phyloP scores from a whole-genome alignment of 2,888 invertebrate species.

The Dicyrtomina minuta region DNA sequence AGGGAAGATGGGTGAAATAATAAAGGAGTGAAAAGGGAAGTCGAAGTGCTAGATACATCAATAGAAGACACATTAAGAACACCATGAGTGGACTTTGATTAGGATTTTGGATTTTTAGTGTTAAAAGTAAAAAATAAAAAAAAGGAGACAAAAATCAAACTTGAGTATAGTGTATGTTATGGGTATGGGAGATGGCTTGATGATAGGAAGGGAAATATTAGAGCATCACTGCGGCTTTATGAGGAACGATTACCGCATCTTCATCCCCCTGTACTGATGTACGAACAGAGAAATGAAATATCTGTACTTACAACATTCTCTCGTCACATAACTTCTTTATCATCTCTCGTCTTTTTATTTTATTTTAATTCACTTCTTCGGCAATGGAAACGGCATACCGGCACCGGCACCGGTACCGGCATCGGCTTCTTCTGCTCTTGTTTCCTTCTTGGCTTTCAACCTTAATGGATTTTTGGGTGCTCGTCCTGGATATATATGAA shows the following conservation, averaged over 20 bases:
- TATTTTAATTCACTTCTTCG: not conserved
- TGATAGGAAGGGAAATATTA: not conserved
- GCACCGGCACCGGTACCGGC: no score
- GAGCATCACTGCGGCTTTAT: not conserved
- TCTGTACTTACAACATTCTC: no score
- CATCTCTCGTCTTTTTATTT: constrained; percentile 5
- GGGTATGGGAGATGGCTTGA: not conserved
- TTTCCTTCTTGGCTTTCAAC: constrained; percentile 19
- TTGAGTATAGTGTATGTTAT: not conserved
- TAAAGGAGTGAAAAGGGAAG: no score
- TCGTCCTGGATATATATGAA: not conserved
- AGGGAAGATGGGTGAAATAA: no score
- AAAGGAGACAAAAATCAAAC: not conserved
- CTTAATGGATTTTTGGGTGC: constrained; percentile 31
- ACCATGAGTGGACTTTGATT: not conserved
- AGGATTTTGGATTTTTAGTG: no score
- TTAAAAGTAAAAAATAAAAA: not conserved
- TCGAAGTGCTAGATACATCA: no score
- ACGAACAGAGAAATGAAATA: no score
- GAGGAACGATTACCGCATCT: no score
- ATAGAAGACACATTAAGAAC: constrained; percentile 11
- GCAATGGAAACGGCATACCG: no score
- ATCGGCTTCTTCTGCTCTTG: constrained; percentile 11
- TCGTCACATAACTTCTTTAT: not conserved
- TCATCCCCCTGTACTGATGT: no score